A percentile compares a stretch with the other conserved stretches of the same genome.
phyloP scores from a whole-genome alignment of 2,113 vertebrate genomes.

The Cyprinodon brontotheroides region DNA sequence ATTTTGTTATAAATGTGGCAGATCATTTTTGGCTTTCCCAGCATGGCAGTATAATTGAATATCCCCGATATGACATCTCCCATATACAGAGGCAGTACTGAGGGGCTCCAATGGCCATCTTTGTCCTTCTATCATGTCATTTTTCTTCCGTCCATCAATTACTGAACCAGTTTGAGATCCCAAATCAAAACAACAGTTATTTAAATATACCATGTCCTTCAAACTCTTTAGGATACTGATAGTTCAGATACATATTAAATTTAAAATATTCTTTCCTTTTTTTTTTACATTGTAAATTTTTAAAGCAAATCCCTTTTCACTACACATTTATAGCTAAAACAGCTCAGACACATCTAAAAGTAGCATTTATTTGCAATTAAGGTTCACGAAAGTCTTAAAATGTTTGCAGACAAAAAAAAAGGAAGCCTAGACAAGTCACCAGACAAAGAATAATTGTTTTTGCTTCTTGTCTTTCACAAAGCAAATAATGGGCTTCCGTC shows the following conservation, averaged over 20 bases:
- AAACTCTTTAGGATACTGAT: too few species aligned
- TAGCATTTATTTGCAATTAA: constrained; percentile 3
- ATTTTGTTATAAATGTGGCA: not conserved
- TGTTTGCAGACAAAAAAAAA: constrained; percentile 5
- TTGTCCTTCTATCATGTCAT: too few species aligned
- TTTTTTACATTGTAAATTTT: too few species aligned
- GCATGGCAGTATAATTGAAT: not conserved
- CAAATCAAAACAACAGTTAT: too few species aligned
- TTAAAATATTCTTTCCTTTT: too few species aligned
- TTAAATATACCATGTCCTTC: too few species aligned
- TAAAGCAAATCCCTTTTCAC: constrained; percentile 1
- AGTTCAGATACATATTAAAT: too few species aligned
- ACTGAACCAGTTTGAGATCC: too few species aligned
- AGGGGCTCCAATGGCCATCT: not conserved
- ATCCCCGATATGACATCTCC: not conserved
- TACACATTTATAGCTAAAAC: constrained; percentile 9
- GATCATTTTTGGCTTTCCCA: not conserved
- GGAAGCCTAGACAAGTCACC: not conserved
- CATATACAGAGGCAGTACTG: not conserved
- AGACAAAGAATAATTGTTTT: constrained; percentile 2
- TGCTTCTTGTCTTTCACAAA: not conserved
- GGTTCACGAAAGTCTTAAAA: constrained; percentile 13
- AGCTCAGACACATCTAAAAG: not conserved
- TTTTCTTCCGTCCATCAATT: too few species aligned
- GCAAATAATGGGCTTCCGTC: not conserved